Evolutionary conservation across 1,140 invertebrate species (phyloP), one percentile per base, ranked within the genome.

Genomic region (Hesperophylax magnus): DNA sequence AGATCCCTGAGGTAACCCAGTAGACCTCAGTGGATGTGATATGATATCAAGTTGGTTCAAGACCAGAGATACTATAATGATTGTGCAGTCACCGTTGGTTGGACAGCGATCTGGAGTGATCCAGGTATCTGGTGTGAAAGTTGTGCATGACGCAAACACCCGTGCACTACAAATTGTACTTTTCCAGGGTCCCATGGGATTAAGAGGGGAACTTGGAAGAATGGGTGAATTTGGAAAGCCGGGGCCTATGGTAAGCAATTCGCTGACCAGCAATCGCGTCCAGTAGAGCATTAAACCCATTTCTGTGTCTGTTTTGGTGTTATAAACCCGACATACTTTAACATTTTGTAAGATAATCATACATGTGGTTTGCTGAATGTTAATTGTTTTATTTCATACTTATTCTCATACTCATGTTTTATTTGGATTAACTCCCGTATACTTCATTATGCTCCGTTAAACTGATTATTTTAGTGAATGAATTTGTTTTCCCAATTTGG

Each of bases 151-250:
- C 81, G 77, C 71, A 54, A 69, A 22, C 78, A 78, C 82, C 81
- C 78, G 78, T 84, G 82, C 83, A 78, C 63, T 79, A 60, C 31
- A 79, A 80, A 31, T 81, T 84, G 75, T 82, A 77, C 75, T 82
- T 58, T 84, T 84, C 60, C 87, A 97, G 96, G 96, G 96, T 86
- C 96, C 96, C 52, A 96, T 97, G 93, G 96, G 96, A 86, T 91
- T 97, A 84, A 93, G 95, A 88, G 96, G 96, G 81, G 96, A 96
- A 89, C 92, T 90, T 84, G 96, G 93, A 84, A 92, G 92, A 85
- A 90, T 91, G 86, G 95, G 93, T 85, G 95, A 93, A 87, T 90
- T 91, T 85, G 96, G 96, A 86, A 95, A 95, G 89, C 91, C 92
- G 86, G 95, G 93, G 82, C 90, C 93, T 86, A 94, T 93, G 94